phyloP scores from a whole-genome alignment of 2,797 vertebrate species.

The Micrastur ruficollis region DNA sequence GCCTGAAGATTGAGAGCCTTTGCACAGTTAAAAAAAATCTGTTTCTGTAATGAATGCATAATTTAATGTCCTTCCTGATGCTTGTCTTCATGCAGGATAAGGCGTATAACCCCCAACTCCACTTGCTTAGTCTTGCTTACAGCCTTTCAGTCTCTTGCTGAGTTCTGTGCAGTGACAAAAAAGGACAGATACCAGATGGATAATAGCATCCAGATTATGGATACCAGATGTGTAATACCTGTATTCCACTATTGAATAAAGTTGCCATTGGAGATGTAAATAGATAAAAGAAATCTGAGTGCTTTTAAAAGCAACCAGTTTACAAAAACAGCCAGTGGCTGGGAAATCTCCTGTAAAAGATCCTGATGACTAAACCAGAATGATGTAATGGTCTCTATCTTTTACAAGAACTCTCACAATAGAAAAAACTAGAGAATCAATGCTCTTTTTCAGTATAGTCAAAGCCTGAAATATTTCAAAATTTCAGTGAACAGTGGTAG shows the following conservation, averaged over 20 bases:
- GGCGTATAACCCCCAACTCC: not conserved
- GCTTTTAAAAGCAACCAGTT: not conserved
- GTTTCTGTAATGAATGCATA: not conserved
- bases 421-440: constrained; percentile 14
- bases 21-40: not conserved
- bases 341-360: not conserved
- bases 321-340: not conserved
- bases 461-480: not conserved
- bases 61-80: not conserved
- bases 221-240: not conserved
- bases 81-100: not conserved
- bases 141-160: not conserved
- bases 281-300: not conserved
- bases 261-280: not conserved
- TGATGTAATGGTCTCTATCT: not conserved
- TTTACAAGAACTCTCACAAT: not conserved
- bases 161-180: not conserved
- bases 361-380: not conserved
- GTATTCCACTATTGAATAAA: not conserved
- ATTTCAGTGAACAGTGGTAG: not conserved
- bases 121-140: not conserved
- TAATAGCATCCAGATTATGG: not conserved
- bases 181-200: not conserved
- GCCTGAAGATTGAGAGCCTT: not conserved
- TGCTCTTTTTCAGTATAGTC: not conserved